phyloP scores from a whole-genome alignment of 2,888 invertebrate species.

The Caenorhabditis drosophilae region DNA sequence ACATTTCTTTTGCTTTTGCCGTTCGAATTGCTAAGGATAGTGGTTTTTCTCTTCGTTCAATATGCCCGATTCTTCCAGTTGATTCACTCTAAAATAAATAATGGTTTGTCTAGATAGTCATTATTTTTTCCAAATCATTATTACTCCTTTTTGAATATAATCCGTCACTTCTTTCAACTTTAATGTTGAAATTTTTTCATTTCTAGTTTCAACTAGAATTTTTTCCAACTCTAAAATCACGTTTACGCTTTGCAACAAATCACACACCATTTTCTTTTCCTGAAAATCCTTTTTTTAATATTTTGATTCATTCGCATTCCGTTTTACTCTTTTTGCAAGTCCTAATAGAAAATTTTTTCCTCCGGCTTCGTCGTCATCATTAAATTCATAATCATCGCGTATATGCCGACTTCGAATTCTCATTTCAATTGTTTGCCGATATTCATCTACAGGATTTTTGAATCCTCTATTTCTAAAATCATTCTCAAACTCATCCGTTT shows the following conservation, averaged over 20 bases:
- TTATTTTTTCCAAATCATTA: too few relatives aligned
- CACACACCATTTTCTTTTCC: conserved; percentile 15
- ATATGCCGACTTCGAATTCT: too few relatives aligned
- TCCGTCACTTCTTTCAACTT: conserved; percentile 25
- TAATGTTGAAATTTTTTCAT: conserved; percentile 8
- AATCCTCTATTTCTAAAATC: conserved; percentile 5
- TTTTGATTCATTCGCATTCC: not conserved
- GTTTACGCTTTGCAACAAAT: conserved; percentile 25
- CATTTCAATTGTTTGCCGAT: not conserved
- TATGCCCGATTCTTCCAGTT: conserved; percentile 9
- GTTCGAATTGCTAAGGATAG: conserved; percentile 13
- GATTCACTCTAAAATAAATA: conserved; percentile 1
- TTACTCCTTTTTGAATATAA: conserved; percentile 38
- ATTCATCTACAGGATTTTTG: conserved; percentile 11
- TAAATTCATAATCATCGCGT: too few relatives aligned
- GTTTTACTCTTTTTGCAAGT: not conserved
- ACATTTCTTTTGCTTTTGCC: not conserved
- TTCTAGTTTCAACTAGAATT: conserved; percentile 24
- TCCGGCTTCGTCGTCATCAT: too few relatives aligned
- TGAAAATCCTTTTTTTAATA: conserved; percentile 7
- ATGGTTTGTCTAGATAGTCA: not conserved
- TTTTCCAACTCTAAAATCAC: conserved; percentile 37
- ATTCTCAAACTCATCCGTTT: not conserved
- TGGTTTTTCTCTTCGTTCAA: conserved; percentile 13
- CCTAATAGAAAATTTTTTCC: not conserved